phyloP scores from a whole-genome alignment of 2,888 invertebrate genomes.

The Lasioglossum pauxillum region DNA sequence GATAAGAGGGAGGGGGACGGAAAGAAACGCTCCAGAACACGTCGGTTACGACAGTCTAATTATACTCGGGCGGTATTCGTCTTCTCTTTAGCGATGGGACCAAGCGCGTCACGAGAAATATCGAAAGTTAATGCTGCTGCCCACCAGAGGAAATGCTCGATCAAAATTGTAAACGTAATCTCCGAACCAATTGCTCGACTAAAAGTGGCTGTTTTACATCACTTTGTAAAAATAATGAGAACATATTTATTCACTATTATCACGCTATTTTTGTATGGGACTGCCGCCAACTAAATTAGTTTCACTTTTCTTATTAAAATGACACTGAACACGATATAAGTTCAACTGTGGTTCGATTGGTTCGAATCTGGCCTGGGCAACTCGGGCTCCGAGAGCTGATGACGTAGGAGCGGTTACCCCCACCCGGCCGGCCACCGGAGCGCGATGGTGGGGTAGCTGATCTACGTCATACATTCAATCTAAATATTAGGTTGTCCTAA shows the following conservation, averaged over 20 bases:
- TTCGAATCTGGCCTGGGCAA: too few species aligned
- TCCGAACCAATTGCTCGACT: not conserved
- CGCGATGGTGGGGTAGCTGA: too few species aligned
- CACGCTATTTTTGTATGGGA: too few species aligned
- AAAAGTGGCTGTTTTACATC: not conserved
- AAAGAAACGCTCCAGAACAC: slow-evolving; percentile 22
- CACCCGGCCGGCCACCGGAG: too few species aligned
- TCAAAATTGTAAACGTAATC: not conserved
- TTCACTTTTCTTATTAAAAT: too few species aligned
- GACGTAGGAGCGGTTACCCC: too few species aligned
- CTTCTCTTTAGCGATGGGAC: slow-evolving; percentile 18
- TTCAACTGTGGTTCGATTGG: too few species aligned
- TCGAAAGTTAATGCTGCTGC: not conserved
- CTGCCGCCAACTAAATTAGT: too few species aligned
- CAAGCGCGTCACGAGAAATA: not conserved
- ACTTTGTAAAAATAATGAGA: not conserved
- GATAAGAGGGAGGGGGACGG: not conserved
- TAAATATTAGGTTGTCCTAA: too few species aligned
- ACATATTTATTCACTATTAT: not conserved
- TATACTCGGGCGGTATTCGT: slow-evolving; percentile 24
- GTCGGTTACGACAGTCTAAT: slow-evolving; percentile 28
- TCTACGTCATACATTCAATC: too few species aligned
- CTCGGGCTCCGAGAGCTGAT: too few species aligned
- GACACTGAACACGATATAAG: too few species aligned
- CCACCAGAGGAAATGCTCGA: not conserved